Evolutionary conservation across 2,113 vertebrate species (phyloP).

Genomic region (Danio rerio): DNA sequence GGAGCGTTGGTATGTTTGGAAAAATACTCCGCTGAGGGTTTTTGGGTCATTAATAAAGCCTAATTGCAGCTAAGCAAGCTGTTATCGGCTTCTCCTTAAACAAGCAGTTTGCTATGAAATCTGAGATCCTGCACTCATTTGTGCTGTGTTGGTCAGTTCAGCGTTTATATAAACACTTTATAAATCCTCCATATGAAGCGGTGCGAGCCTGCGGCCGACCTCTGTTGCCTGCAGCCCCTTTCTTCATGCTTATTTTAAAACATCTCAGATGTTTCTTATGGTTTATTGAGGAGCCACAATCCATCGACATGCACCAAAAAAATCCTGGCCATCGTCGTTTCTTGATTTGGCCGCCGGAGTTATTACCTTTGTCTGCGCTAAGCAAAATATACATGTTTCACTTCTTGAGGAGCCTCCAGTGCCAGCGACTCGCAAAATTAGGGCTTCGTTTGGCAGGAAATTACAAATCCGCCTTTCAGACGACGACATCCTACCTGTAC

Average conservation of each 20-base stretch:
- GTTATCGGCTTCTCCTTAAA: constrained; percentile 73
- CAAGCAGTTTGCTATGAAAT: constrained; percentile 67
- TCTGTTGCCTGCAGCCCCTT: constrained; percentile 41
- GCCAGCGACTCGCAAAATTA: constrained; percentile 54
- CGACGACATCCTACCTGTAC: constrained; percentile 49
- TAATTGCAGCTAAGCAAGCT: constrained; percentile 70
- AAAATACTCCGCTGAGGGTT: constrained; percentile 48
- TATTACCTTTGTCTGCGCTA: constrained; percentile 58
- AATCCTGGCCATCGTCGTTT: constrained; percentile 48
- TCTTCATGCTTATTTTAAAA: constrained; percentile 68
- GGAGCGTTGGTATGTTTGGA: constrained; percentile 11
- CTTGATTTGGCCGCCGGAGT: constrained; percentile 45
- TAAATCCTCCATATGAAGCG: constrained; percentile 65
- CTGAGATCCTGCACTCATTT: constrained; percentile 63
- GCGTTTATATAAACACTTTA: constrained; percentile 73
- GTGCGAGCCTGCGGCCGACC: constrained; percentile 16
- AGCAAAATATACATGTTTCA: constrained; percentile 60
- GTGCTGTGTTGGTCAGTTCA: constrained; percentile 58
- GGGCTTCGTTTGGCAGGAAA: constrained; percentile 56
- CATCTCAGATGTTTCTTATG: constrained; percentile 69
- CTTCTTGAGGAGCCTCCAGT: constrained; percentile 45
- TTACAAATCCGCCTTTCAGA: constrained; percentile 61
- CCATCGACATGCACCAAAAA: constrained; percentile 49
- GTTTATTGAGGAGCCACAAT: constrained; percentile 71
- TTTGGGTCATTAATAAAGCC: constrained; percentile 71